Evolutionary conservation across 2,888 invertebrate species (phyloP), one percentile per base, ranked within the genome.

Genomic region (Spialia ferax): DNA sequence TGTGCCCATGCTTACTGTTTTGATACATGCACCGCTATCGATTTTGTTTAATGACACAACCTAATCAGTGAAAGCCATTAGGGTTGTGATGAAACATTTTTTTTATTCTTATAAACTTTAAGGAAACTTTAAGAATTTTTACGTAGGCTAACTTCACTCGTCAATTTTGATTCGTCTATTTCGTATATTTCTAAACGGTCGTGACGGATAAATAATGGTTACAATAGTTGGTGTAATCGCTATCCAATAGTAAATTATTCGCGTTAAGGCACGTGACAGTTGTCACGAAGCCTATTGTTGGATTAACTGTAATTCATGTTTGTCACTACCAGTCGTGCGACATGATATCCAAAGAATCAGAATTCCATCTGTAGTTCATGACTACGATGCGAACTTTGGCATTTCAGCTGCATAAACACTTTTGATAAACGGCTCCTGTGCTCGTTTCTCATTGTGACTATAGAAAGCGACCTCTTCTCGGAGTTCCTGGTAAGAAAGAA

Each of bases 271-370:
- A 81, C 81, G 81, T 82, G 81, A 77, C 76, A 71, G 67, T 73
- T 78, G 79, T 84, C 82, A 85, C 83, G 83, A 84, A 76, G 73
- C 79, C 79, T 79, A 79, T 83, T 79, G 79, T 80, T 65, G 65
- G 59, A 65, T 65, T 65, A 77, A 75, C 74, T 72, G 75, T 74
- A 75, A 77, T 74, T 79, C 79, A 79, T 80, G 80, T 79, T 75
- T 67, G 66, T 67, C 76, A 76, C 70, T 71, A 76, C 50, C 72
- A 74, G 78, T 82, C 81, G 81, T 82, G 77, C 78, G 73, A 77
- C 74, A 73, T 71, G 50, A 65, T 65, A 65, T 65, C 59, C 65
- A 65, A 65, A 65, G 65, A 65, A 65, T 65, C 65, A 52, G 65
- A 65, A 65, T 65, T 65, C 65, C 65, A 52, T 38, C 59, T 59